A percentile compares a stretch with the other conserved stretches of the same genome.
Conservation (phyloP, 2,797 vertebrate genomes). For the Microctenopoma steveboyesi region DNA sequence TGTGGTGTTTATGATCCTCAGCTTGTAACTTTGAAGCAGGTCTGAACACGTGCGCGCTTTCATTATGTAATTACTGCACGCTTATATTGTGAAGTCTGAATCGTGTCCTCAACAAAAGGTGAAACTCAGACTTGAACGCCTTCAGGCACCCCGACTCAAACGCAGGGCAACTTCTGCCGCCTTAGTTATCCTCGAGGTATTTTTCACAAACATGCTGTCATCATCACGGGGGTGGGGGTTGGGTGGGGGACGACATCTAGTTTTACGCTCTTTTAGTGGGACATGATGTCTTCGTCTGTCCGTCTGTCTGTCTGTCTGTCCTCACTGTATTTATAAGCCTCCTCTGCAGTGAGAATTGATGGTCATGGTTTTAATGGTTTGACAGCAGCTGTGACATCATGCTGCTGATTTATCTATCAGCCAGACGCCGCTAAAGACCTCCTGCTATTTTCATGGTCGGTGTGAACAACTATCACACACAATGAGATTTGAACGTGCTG, state of each 20-base stretch:
- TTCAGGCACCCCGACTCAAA: constrained; percentile 9
- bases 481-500: constrained; percentile 19
- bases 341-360: constrained; percentile 54
- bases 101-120: constrained; percentile 31
- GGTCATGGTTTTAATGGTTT: constrained; percentile 56
- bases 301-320: constrained; percentile 45
- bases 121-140: constrained; percentile 26
- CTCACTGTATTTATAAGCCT: constrained; percentile 67
- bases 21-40: constrained; percentile 13
- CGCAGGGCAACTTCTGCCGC: constrained; percentile 29
- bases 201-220: constrained; percentile 67
- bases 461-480: constrained; percentile 25
- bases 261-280: constrained; percentile 58
- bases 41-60: constrained; percentile 3
- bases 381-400: constrained; percentile 72
- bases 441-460: constrained; percentile 56
- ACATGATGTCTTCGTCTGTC: constrained; percentile 49
- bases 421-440: constrained; percentile 53
- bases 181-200: constrained; percentile 59
- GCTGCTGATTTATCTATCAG: constrained; percentile 59
- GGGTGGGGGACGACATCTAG: constrained; percentile 36
- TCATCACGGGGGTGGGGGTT: constrained; percentile 12
- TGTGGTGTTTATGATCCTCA: not conserved
- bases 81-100: constrained; percentile 7
- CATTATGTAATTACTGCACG: constrained; percentile 11